phyloP scores from a whole-genome alignment of 2,888 invertebrate species.

The Drosophila aldrichi region DNA sequence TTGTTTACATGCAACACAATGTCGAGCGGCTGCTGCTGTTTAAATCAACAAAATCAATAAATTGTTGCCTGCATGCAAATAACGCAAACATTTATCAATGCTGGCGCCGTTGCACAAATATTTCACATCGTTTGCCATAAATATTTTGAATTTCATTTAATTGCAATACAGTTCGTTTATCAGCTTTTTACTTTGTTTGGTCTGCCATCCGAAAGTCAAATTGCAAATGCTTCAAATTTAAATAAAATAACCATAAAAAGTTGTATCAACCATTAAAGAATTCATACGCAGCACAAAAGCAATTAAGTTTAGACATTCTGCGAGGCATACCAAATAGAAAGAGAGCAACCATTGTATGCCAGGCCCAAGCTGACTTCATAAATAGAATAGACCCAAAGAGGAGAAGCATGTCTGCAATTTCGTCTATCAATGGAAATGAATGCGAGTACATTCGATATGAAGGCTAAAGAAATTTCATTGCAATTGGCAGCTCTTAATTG shows the following conservation, averaged over 20 bases:
- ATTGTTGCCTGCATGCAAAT: conserved; percentile 58
- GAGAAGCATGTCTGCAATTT: background rate
- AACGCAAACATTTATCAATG: conserved; percentile 49
- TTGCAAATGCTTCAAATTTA: conserved; percentile 1
- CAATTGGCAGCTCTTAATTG: conserved; percentile 2
- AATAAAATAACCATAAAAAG: conserved; percentile 2
- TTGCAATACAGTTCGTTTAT: conserved; percentile 26
- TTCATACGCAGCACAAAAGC: background rate
- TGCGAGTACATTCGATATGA: background rate
- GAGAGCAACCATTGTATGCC: background rate
- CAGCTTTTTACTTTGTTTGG: conserved; percentile 11
- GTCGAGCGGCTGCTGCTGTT: conserved; percentile 11
- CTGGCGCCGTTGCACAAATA: conserved; percentile 29
- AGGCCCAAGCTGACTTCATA: background rate
- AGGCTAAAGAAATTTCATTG: background rate
- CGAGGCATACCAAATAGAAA: background rate
- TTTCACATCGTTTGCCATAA: conserved; percentile 26
- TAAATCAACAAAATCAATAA: conserved; percentile 60
- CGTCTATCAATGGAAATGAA: background rate
- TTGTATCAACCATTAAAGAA: background rate
- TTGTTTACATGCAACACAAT: conserved; percentile 12
- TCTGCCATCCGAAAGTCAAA: background rate
- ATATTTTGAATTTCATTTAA: conserved; percentile 39
- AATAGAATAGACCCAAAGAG: background rate
- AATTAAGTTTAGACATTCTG: conserved; percentile 1